phyloP scores from a whole-genome alignment of 2,797 vertebrate species.

The Myotis vivesi region DNA sequence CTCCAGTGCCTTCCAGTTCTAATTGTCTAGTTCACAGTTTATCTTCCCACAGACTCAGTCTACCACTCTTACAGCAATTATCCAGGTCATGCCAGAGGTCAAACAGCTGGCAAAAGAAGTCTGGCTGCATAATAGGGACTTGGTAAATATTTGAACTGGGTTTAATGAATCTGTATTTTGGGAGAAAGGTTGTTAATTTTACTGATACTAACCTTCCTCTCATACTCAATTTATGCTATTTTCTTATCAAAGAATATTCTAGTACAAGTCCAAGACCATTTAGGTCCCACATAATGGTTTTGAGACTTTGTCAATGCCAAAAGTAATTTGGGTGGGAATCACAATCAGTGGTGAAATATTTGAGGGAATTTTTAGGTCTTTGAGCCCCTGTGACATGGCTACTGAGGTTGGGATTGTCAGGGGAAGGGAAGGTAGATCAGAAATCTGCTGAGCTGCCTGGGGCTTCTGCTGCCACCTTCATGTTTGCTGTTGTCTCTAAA shows the following conservation, averaged over 20 bases:
- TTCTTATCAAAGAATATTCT: neutral
- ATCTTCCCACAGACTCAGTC: neutral
- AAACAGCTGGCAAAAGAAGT: neutral
- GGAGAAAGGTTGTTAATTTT: neutral
- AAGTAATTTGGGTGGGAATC: neutral
- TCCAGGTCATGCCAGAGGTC: neutral
- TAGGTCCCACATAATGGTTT: neutral
- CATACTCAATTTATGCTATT: neutral
- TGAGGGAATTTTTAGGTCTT: neutral
- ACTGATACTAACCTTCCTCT: neutral
- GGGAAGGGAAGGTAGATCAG: neutral
- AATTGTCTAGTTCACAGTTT: neutral
- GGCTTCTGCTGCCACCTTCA: neutral
- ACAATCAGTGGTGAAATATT: neutral
- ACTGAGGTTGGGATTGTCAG: neutral
- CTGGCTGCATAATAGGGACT: neutral
- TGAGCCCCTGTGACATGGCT: neutral
- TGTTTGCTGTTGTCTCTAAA: neutral
- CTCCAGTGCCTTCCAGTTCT: neutral
- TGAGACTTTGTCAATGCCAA: neutral
- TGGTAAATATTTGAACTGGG: neutral
- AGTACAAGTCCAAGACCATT: neutral
- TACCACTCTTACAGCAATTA: neutral
- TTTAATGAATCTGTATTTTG: neutral
- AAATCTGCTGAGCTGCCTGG: neutral